Base-by-base conservation (phyloP, 1,140 invertebrate species). In the Drosophila yakuba region DNA sequence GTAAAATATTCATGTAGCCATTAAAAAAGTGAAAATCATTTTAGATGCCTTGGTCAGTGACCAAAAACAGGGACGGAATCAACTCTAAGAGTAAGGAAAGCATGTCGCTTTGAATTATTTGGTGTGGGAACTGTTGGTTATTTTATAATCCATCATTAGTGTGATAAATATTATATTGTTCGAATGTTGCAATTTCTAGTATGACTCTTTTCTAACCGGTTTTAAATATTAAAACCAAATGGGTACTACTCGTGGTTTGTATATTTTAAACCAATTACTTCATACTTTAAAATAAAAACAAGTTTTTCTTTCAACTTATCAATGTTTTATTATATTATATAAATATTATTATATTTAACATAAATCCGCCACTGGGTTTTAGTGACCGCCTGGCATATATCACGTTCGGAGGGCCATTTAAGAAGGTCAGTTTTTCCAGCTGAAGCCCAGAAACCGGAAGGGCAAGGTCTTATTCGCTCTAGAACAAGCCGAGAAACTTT, bases 1-100 rank as follows among this genome's bases (percentile, higher is more conserved):
- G 61, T 80, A 75, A 77, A 74, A 66, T 54, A 62, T 82, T 71
- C 47, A 64, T 74, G 58, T 41, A 54, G 47, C 74, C 80, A 80
- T 80, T 80, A 75, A 88, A 88, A 84, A 89, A 89, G 84, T 89
- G 84, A 89, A 89, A 89, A 69, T 84, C 56, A 32, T 48, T 51
- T 48, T 15, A 4, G 47, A 12, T 47, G 25, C 45, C 12, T 23
- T 38, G 35, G 32, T 38, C 57, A 72, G 62, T 78, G 47, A 36
- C 54, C 68, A 15, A 56, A 56, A 59, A 69, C 74, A 68, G 52
- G 41, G 28, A 15, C 62, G 62, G 50, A 68, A 20, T 71, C 1
- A 4, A 25, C 14, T 10, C 15, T 5, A n/a, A 51, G 44, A 38
- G 28, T 20, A 15, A 68, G 51, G 25, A 32, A 75, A 32, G 32